phyloP scores from a whole-genome alignment of 2,797 vertebrate genomes.

The Tadarida brasiliensis region DNA sequence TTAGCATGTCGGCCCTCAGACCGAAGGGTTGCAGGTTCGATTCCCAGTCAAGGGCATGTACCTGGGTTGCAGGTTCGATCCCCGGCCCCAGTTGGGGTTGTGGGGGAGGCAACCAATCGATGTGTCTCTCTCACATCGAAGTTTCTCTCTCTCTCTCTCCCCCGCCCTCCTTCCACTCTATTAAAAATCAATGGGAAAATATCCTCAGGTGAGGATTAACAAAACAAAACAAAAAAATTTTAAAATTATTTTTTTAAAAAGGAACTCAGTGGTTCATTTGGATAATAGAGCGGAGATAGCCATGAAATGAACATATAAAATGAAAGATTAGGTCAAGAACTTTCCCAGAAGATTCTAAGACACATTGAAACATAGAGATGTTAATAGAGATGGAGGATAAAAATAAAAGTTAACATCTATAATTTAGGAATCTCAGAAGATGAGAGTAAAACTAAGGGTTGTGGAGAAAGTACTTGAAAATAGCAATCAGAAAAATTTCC shows the following conservation, averaged over 20 bases:
- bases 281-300: background rate
- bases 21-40: too few relatives aligned
- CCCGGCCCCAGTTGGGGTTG: too few relatives aligned
- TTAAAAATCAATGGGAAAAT: too few relatives aligned
- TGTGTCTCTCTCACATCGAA: too few relatives aligned
- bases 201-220: too few relatives aligned
- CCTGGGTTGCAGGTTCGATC: too few relatives aligned
- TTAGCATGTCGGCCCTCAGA: too few relatives aligned
- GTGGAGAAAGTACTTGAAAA: background rate
- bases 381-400: background rate
- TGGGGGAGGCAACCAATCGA: too few relatives aligned
- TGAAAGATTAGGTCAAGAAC: background rate
- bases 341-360: background rate
- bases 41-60: too few relatives aligned
- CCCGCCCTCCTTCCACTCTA: too few relatives aligned
- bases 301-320: background rate
- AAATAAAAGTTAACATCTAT: background rate
- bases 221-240: too few relatives aligned
- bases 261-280: background rate
- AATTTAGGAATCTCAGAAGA: background rate
- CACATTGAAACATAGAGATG: conserved; percentile 33
- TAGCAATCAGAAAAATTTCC: background rate
- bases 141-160: too few relatives aligned
- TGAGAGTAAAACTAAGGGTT: background rate
- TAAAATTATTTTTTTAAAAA: background rate